Conservation (phyloP, 2,797 vertebrate species). For the Adelosebastes latens region DNA sequence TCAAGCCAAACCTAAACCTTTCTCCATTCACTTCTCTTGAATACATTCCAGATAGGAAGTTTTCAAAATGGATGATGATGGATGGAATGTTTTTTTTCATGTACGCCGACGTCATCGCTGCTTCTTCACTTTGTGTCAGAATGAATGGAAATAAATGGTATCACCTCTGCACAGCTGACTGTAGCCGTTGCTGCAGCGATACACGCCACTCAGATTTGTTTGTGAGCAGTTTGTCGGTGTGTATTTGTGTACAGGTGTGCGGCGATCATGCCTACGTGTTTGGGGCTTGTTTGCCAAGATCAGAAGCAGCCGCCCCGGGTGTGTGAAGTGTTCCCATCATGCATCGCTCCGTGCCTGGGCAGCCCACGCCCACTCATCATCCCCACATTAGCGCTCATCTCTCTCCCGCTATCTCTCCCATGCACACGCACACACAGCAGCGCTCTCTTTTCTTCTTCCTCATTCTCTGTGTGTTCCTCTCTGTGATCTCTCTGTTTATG, state of each 20-base stretch:
- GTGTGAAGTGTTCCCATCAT: slow-evolving; percentile 81
- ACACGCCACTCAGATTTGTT: background rate
- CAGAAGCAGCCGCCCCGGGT: slow-evolving; percentile 68
- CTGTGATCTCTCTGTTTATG: slow-evolving; percentile 79
- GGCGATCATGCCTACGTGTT: slow-evolving; percentile 26
- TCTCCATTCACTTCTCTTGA: background rate
- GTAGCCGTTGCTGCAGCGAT: background rate
- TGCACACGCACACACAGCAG: background rate
- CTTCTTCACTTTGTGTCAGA: slow-evolving; percentile 13
- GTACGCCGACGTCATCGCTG: background rate
- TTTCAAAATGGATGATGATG: slow-evolving; percentile 40
- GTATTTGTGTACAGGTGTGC: slow-evolving; percentile 33
- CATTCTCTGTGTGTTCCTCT: slow-evolving; percentile 62
- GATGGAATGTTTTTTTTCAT: background rate
- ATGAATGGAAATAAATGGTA: slow-evolving; percentile 50
- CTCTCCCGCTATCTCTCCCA: slow-evolving; percentile 46
- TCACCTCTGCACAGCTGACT: slow-evolving; percentile 30
- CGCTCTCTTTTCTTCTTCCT: slow-evolving; percentile 56
- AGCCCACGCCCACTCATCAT: slow-evolving; percentile 80
- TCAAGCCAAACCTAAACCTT: background rate
- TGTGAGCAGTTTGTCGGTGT: slow-evolving; percentile 26
- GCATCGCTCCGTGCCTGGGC: slow-evolving; percentile 67
- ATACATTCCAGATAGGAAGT: background rate
- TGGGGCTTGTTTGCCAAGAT: slow-evolving; percentile 69
- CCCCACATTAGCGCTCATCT: slow-evolving; percentile 72